Conservation (phyloP, 2,113 vertebrate species). For the Sapayoa aenigma region DNA sequence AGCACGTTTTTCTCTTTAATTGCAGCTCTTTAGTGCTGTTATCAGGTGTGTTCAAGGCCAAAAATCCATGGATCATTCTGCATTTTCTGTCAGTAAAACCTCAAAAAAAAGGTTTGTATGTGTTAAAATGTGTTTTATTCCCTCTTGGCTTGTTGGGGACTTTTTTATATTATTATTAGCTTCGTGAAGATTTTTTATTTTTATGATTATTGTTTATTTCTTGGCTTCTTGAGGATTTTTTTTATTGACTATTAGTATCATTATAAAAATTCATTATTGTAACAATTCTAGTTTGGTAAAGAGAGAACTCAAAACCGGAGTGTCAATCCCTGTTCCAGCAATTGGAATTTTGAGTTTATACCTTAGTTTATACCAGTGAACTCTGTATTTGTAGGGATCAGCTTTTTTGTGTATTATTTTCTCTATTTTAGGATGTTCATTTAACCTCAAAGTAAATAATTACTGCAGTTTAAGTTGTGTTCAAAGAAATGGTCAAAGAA, state of each 20-base stretch:
- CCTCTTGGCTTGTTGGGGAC: no score
- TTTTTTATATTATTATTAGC: no score
- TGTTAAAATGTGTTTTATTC: no score
- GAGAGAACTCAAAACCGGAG: not conserved
- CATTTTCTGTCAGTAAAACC: not conserved
- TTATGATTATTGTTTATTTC: no score
- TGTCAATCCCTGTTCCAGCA: not conserved
- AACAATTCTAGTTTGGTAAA: not conserved
- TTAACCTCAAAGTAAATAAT: not conserved
- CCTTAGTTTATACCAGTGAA: not conserved
- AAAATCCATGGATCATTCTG: not conserved
- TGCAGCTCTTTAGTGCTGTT: not conserved
- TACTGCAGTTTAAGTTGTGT: not conserved
- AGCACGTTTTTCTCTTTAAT: not conserved
- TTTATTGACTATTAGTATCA: no score
- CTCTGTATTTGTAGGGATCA: not conserved
- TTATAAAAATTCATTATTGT: no score
- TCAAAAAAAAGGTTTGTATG: fast-evolving
- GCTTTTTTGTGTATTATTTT: not conserved
- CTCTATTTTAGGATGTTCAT: not conserved
- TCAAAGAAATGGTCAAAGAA: not conserved
- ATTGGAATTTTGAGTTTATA: not conserved
- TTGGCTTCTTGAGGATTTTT: no score
- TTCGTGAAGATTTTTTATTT: no score
- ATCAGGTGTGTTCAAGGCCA: not conserved